phyloP scores from a whole-genome alignment of 2,797 vertebrate species.

The Enteromius anoplus region DNA sequence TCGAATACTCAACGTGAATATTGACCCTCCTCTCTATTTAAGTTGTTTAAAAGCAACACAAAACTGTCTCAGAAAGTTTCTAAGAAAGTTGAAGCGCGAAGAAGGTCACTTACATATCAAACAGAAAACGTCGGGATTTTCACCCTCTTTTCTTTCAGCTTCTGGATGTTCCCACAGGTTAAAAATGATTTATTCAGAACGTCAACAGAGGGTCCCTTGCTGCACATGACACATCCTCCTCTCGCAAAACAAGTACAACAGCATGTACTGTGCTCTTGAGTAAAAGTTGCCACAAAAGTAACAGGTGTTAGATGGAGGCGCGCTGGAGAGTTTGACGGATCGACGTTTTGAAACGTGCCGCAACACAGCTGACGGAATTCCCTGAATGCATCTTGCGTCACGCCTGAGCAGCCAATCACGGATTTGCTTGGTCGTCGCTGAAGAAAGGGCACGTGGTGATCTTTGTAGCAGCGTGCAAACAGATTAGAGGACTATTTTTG shows the following conservation, averaged over 20 bases:
- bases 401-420: slow-evolving; percentile 63
- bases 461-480: neutral
- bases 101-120: slow-evolving; percentile 57
- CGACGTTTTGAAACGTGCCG: slow-evolving; percentile 5
- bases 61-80: neutral
- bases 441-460: slow-evolving; percentile 48
- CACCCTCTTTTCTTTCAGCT: slow-evolving; percentile 39
- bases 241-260: slow-evolving; percentile 1
- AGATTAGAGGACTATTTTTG: slow-evolving; percentile 30
- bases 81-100: slow-evolving; percentile 14
- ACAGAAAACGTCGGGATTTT: slow-evolving; percentile 36
- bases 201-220: neutral
- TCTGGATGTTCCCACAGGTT: slow-evolving; percentile 15
- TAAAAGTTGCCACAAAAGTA: neutral
- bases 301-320: neutral
- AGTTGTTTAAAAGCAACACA: neutral
- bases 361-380: slow-evolving; percentile 69
- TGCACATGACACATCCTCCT: slow-evolving; percentile 14
- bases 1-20: neutral
- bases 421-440: slow-evolving; percentile 60
- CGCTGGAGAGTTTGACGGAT: neutral
- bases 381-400: slow-evolving; percentile 67
- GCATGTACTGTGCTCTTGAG: neutral
- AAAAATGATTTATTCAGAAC: slow-evolving; percentile 14
- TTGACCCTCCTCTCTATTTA: neutral